Evolutionary conservation across 2,113 vertebrate genomes (phyloP), one percentile per base, ranked within the genome.

Genomic region (Oncorhynchus clarkii): DNA sequence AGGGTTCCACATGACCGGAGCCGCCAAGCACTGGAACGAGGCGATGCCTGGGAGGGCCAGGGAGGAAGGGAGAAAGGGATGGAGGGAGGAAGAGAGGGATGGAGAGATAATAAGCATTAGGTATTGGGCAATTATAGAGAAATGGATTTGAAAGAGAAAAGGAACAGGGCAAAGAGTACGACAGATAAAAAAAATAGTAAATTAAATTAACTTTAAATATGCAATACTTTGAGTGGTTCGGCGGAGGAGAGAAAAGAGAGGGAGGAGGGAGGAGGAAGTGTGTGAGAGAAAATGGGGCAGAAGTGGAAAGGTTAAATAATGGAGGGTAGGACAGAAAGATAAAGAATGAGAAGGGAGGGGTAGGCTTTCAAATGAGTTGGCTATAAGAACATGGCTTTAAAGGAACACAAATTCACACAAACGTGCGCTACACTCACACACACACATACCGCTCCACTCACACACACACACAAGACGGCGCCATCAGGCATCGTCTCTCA

Each of bases 1-100:
- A n/a, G 95, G 94, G 84, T 95, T 97, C 96, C 96, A 97, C 79
- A 94, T 93, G 74, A 95, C 96, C 82, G 95, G 90, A 59, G 93
- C 92, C 3, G 92, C 86, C 84, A 96, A 88, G 87, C 96, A 97
- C 88, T 95, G 96, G 90, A 95, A 97, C 12, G 96, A 96, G 78
- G 96, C 96, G 24, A 96, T 97, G 81, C 96, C 96, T 97, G 89
- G 71, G 90, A 87, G 85, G 71, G 68, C 80, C 82, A 67, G 77
- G 29, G 82, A 34, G n/a, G 31, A 45, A 83, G 31, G 31, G 5
- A 59, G 45, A 31, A 6, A 13, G 31, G 31, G 27, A 27, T 27
- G 27, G 27, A 27, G 27, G 27, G 27, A 27, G 3, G 27, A 27
- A 27, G 3, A 27, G 27, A 27, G 27, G 27, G 27, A 27, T 27